Evolutionary conservation across 2,113 vertebrate species (phyloP), one percentile per base, ranked within the genome.

Genomic region (Trematocara variabile): DNA sequence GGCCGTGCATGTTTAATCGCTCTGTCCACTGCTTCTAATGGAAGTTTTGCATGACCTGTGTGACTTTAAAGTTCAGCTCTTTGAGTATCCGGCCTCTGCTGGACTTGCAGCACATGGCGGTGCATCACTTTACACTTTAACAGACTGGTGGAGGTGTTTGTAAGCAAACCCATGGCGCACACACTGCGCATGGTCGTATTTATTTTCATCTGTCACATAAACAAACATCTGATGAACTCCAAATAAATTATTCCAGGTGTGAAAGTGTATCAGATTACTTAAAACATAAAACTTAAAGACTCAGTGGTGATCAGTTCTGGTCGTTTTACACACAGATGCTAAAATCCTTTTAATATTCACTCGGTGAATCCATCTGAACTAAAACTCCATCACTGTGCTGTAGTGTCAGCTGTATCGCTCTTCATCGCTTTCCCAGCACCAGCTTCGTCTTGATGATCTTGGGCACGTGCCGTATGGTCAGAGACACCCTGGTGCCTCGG

Each of bases 401-500:
- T n/a, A 50, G 25, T n/a, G 16, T n/a, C 70, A n/a, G 50, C 25
- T 83, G 12, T 48, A 50, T 79, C 20, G n/a, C 11, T 39, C 4
- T 60, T 95, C 84, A 95, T 79, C 92, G 95, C 82, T 92, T 96
- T 77, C 97, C 92, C 9, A 97, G 94, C 5, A 97, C 14, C 3
- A 98, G 89, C 86, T 95, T 90, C 0, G 96, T 85, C 16, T 96
- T 97, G 18, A 98, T 89, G 14, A 97, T 96, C 58, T 97, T 97
- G 37, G 97, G 97, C n/a, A 98, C 97, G 0, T 96, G 95, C n/a
- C 98, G 95, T 79, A 98, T 95, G 34, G 98, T 98, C 63, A 98
- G 96, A 0, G 98, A 98, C 70, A 98, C 91, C 1, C 98, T 94
- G 44, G 97, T 98, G 41, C 90, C 92, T 1, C 98, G 94, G 12